Evolutionary conservation across 2,113 vertebrate species (phyloP).

Genomic region (Ochotona princeps): DNA sequence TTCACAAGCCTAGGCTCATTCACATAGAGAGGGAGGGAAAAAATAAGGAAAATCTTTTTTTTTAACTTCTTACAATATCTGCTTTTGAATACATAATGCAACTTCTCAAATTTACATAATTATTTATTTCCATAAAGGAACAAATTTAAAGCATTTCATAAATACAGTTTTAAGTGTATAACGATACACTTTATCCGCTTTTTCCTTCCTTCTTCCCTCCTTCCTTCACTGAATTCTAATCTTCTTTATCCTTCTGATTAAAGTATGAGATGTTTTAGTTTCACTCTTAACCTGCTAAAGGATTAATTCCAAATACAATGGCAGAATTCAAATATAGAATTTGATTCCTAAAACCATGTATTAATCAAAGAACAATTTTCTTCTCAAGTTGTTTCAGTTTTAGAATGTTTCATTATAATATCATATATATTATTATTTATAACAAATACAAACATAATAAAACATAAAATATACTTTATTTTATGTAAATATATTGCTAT

Average conservation of each 20-base stretch:
- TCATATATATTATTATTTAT: background rate
- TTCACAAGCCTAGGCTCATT: constrained; percentile 73
- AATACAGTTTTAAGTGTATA: too few species aligned
- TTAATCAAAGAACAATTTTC: background rate
- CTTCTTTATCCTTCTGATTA: background rate
- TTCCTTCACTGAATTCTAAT: too few species aligned
- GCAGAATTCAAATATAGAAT: constrained; percentile 31
- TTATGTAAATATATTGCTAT: too few species aligned
- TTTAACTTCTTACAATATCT: background rate
- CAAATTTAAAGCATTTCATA: too few species aligned
- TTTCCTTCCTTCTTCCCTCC: too few species aligned
- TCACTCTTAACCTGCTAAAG: constrained; percentile 15
- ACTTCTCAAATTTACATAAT: background rate
- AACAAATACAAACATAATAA: background rate
- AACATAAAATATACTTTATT: background rate
- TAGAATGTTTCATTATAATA: background rate
- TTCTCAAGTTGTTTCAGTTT: constrained; percentile 17
- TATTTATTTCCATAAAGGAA: too few species aligned
- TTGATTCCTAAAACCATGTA: background rate
- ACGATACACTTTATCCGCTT: too few species aligned
- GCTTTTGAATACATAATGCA: background rate
- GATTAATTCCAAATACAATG: background rate
- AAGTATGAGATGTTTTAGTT: constrained; percentile 33
- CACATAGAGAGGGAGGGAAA: constrained; percentile 47
- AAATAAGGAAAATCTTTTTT: background rate